Base-by-base conservation (phyloP, 1,140 invertebrate genomes). In the Rhynchophorus ferrugineus region DNA sequence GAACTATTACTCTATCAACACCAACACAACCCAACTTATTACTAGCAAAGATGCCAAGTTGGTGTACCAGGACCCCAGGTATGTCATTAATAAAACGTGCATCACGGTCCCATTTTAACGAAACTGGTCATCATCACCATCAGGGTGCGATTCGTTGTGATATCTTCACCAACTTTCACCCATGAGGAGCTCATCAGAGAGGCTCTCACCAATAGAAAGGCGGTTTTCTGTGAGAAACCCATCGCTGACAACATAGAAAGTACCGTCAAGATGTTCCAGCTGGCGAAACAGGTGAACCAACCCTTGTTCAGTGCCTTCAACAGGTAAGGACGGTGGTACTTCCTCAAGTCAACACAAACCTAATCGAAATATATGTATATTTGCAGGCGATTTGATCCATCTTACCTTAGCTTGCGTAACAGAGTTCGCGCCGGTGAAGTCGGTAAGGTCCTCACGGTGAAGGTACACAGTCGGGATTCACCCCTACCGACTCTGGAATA, bases 141-240 rank as follows among this genome's bases (percentile, higher is more conserved):
- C 59, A 81, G 79, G 7, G 69, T 83, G 0, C 69, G 75, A 35
- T 75, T 71, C 5, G 72, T 82, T 0, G 60, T 83, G 29, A 73
- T 83, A 13, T 70, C 73, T 1, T 78, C 79, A 1, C 80, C 81
- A 3, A 83, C 82, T 0, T 73, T 61, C 54, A 76, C 78, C 0
- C 82, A 86, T 61, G 77, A 82, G 59, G 59, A 69, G 1, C 76
- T 84, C 9, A 75, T 84, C 1, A 69, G 70, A 0, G 75, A 73
- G 48, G 73, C 79, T 1, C 62, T 85, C n/a, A 59, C 73, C 8
- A 71, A 73, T 33, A 78, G 79, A 55, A 81, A 81, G 57, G 75
- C 78, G 8, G 79, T 86, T 0, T 82, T 85, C 59, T 84, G 82
- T 61, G 83, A 87, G 61, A 87, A 87, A 61, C 84, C 84, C 0